Conservation (phyloP, 2,888 invertebrate species). For the Polydrusus cervinus region DNA sequence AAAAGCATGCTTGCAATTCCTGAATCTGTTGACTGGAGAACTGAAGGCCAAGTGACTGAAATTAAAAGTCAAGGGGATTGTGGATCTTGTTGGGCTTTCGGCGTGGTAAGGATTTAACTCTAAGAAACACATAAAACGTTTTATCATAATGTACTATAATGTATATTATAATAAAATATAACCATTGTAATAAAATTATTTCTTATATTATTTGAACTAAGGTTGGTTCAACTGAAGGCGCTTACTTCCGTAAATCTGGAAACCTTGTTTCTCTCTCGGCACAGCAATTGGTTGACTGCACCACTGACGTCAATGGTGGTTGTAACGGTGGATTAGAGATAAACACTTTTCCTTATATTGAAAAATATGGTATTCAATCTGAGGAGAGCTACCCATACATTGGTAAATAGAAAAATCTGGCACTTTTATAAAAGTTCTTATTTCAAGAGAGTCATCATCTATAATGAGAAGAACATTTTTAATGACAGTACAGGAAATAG, state of each 20-base stretch:
- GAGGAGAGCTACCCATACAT: conserved; percentile 54
- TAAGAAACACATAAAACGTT: no score
- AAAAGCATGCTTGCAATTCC: conserved; percentile 43
- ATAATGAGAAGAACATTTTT: no score
- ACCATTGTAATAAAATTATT: conserved; percentile 38
- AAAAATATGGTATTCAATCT: conserved; percentile 53
- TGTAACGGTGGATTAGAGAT: conserved; percentile 55
- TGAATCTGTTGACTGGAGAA: conserved; percentile 58
- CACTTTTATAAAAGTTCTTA: no score
- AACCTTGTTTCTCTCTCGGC: conserved; percentile 54
- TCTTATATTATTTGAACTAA: conserved; percentile 27
- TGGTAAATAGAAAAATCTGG: conserved; percentile 1
- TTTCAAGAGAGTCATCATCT: no score
- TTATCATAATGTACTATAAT: no score
- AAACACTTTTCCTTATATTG: conserved; percentile 54
- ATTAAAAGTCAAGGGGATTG: conserved; percentile 58
- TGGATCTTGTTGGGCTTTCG: conserved; percentile 59
- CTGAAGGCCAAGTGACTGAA: conserved; percentile 56
- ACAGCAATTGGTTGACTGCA: conserved; percentile 58
- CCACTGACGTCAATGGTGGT: conserved; percentile 43
- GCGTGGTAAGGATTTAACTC: conserved; percentile 53
- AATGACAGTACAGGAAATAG: no score
- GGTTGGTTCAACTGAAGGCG: conserved; percentile 56
- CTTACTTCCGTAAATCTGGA: conserved; percentile 48
- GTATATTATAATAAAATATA: no score